A percentile compares a stretch with the other conserved stretches of the same genome.
Evolutionary conservation across 2,797 vertebrate genomes (phyloP).

Genomic region (Cossypha caffra): DNA sequence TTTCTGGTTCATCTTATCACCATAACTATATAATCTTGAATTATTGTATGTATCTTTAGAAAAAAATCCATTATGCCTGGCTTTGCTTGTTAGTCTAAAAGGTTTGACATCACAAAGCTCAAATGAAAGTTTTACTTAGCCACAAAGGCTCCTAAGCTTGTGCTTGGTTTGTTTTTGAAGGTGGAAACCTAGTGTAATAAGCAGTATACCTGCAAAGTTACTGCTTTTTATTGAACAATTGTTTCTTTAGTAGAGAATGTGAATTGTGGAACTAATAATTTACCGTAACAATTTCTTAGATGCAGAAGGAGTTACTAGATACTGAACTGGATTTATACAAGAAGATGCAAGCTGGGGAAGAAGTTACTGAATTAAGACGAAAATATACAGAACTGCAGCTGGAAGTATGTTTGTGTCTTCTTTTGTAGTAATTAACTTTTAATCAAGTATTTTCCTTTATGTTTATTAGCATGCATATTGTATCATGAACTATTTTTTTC

Average conservation of each 20-base stretch:
- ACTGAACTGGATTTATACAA: slow-evolving; percentile 96
- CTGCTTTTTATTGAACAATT: not conserved
- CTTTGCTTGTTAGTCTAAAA: not conserved
- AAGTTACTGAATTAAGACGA: slow-evolving; percentile 90
- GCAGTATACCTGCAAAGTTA: not conserved
- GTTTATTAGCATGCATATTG: not conserved
- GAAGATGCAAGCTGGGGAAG: slow-evolving; percentile 95
- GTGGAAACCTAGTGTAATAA: not conserved
- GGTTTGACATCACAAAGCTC: not conserved
- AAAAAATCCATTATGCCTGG: not conserved
- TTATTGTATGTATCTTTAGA: not conserved
- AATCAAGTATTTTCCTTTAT: not conserved
- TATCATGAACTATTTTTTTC: not conserved
- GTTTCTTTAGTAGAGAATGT: not conserved
- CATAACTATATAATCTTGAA: not conserved
- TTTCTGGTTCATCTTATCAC: not conserved
- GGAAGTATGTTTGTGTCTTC: slow-evolving; percentile 82
- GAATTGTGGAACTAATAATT: slow-evolving; percentile 31
- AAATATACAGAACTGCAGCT: slow-evolving; percentile 94
- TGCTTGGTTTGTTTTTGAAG: not conserved
- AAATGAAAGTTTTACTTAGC: not conserved
- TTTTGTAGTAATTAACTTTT: not conserved
- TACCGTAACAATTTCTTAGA: slow-evolving; percentile 75
- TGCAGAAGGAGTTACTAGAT: slow-evolving; percentile 95
- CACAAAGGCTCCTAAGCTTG: not conserved